phyloP scores from a whole-genome alignment of 2,888 invertebrate species.

The Machimus rusticus region DNA sequence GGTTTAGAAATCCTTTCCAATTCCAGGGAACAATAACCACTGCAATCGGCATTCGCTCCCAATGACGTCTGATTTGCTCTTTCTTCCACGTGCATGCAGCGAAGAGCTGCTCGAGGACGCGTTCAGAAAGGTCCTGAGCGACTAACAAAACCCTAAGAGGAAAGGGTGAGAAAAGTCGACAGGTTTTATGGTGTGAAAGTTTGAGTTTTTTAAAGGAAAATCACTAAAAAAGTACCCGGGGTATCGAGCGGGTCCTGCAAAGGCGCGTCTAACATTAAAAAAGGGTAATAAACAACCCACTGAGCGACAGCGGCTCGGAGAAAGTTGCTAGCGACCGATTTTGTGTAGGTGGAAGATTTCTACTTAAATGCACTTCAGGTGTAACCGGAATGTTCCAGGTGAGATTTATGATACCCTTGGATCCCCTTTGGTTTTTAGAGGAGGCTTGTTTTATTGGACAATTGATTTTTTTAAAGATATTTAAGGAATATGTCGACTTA shows the following conservation, averaged over 20 bases:
- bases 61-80: neutral
- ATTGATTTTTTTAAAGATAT: neutral
- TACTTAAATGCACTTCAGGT: neutral
- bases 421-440: neutral
- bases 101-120: neutral
- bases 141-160: neutral
- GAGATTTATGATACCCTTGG: neutral
- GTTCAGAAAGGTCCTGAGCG: neutral
- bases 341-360: neutral
- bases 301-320: neutral
- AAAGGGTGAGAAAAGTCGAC: slow-evolving; percentile 42
- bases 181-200: slow-evolving; percentile 49
- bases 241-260: neutral
- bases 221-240: neutral
- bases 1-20: slow-evolving; percentile 38
- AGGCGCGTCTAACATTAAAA: neutral
- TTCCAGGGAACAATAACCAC: slow-evolving; percentile 26
- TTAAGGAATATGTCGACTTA: slow-evolving; percentile 64
- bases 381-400: neutral
- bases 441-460: neutral
- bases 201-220: slow-evolving; percentile 31
- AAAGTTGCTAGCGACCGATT: neutral
- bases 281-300: slow-evolving; percentile 14
- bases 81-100: neutral
- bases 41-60: neutral